Conservation (phyloP, 2,888 invertebrate species). For the Bugulina stolonifera region DNA sequence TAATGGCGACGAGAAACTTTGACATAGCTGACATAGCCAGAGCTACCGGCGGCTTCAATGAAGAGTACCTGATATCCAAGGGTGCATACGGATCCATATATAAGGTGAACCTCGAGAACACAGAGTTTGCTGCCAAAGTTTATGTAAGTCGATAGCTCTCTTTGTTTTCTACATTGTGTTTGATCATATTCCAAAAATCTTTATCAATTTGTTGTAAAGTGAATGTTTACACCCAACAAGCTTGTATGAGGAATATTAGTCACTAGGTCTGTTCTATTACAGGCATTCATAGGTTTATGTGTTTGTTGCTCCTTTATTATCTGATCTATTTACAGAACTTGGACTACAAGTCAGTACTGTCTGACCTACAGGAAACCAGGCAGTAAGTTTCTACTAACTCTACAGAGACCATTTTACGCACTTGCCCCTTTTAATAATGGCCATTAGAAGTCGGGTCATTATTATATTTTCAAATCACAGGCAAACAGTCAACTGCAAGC, state of each 20-base stretch:
- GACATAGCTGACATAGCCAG: not conserved
- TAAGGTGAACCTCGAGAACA: conserved; percentile 2
- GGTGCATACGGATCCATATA: not conserved
- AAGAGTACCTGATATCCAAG: conserved; percentile 3
- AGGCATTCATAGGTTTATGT: no score
- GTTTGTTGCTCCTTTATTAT: no score
- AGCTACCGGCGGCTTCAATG: conserved; percentile 1
- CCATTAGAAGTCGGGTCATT: no score
- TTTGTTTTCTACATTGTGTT: not conserved
- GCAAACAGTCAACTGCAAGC: no score
- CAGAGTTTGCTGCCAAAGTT: conserved; percentile 21
- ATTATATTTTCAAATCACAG: no score
- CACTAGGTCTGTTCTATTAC: no score
- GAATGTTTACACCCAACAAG: no score
- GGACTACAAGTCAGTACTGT: not conserved
- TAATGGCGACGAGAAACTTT: conserved; percentile 21
- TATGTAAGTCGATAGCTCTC: conserved; percentile 11
- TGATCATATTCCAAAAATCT: no score
- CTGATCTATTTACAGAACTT: not conserved
- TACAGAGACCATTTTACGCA: no score
- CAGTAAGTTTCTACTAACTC: conserved; percentile 15
- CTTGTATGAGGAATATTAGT: no score
- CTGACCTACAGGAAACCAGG: conserved; percentile 19
- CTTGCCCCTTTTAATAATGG: no score
- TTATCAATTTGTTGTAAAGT: no score